phyloP scores from a whole-genome alignment of 2,113 vertebrate genomes.

The Carlito syrichta region DNA sequence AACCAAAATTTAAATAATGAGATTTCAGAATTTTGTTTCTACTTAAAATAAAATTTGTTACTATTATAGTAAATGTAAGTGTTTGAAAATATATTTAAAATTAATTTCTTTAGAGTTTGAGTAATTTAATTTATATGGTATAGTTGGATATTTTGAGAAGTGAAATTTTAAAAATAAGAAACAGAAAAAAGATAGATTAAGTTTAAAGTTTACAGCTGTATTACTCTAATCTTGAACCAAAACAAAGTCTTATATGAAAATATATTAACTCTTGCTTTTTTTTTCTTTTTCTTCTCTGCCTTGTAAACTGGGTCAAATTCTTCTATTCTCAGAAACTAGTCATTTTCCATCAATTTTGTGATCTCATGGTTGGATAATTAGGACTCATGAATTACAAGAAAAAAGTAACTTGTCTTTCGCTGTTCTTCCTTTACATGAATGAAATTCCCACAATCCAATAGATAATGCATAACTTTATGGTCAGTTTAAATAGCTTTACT shows the following conservation, averaged over 20 bases:
- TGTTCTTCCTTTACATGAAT: not conserved
- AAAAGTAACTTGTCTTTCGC: not conserved
- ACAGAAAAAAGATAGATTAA: not conserved
- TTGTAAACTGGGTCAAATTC: not conserved
- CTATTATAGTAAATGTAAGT: not conserved
- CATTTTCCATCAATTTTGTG: not conserved
- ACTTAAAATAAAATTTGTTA: not conserved
- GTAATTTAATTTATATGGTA: not conserved
- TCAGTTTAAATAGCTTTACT: not conserved
- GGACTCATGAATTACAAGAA: not conserved
- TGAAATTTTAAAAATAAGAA: not conserved
- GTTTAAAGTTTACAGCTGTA: not conserved
- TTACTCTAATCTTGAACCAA: not conserved
- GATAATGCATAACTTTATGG: not conserved
- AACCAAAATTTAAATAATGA: not conserved
- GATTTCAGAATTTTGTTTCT: not conserved
- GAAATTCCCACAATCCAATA: not conserved
- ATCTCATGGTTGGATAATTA: not conserved
- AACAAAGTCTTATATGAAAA: not conserved
- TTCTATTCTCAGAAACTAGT: not conserved
- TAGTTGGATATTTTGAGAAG: not conserved
- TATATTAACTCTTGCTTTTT: not conserved
- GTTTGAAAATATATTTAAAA: not conserved
- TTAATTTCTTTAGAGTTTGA: not conserved
- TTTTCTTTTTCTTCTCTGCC: not conserved